Conservation (phyloP, 2,888 invertebrate species). For the Chrysomela aeneicollis region DNA sequence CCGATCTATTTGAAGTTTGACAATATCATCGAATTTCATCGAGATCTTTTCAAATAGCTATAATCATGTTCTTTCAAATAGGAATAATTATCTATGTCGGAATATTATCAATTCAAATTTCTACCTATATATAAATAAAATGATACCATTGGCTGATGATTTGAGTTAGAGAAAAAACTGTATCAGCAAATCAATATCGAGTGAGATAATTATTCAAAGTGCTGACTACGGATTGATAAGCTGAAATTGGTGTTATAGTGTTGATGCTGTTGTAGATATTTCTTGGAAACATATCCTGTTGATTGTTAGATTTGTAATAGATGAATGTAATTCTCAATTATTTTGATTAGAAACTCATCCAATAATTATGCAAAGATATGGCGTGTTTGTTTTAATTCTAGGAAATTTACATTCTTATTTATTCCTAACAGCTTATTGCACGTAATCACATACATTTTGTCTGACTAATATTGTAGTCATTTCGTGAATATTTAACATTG, state of each 20-base stretch:
- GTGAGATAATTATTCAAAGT: not conserved
- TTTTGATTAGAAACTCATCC: conserved; percentile 27
- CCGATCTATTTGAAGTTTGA: no score
- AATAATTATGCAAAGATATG: conserved; percentile 30
- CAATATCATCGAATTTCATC: no score
- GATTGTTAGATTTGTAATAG: not conserved
- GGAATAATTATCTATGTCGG: no score
- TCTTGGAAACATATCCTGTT: conserved; percentile 17
- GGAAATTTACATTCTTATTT: conserved; percentile 34
- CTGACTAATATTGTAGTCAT: conserved; percentile 27
- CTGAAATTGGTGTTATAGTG: conserved; percentile 6
- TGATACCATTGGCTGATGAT: no score
- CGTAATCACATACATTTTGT: conserved; percentile 24
- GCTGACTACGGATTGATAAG: not conserved
- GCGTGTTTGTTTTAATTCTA: conserved; percentile 34
- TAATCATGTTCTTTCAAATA: no score
- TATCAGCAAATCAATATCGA: not conserved
- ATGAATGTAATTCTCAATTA: conserved; percentile 8
- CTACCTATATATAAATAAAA: no score
- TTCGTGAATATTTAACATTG: conserved; percentile 24
- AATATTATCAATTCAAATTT: no score
- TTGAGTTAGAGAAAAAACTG: no score
- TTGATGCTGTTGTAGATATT: not conserved
- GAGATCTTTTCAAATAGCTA: no score
- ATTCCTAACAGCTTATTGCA: conserved; percentile 32